A percentile compares a stretch with the other conserved stretches of the same genome.
These are phyloP conservation scores for Sorex araneus DNA, from an alignment of 2,113 vertebrate genomes.

Conservation along the genomic window DNA sequence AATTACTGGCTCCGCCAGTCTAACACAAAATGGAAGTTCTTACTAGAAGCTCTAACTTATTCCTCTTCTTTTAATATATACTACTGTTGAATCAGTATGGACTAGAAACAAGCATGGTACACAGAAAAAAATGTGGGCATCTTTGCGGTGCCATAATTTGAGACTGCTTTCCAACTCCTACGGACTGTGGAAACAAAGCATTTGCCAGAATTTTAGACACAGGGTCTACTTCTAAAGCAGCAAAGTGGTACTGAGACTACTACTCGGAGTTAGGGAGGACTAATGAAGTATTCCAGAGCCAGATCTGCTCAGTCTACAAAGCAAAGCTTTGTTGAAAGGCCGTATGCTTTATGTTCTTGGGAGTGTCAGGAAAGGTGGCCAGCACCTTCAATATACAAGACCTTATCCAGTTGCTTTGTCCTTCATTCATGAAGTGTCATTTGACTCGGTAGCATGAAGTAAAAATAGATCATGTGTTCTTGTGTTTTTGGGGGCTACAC, in stretches of 20 bases:
- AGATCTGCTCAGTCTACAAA: conserved; percentile 2
- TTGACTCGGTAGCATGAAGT: neutral
- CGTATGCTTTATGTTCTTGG: neutral
- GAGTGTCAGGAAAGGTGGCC: neutral
- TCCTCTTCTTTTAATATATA: neutral
- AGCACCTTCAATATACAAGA: neutral
- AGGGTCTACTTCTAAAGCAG: conserved; percentile 29
- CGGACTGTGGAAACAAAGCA: conserved; percentile 38
- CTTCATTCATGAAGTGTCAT: neutral
- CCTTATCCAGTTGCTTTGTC: neutral
- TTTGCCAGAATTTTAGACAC: conserved; percentile 21
- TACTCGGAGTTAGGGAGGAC: no score
- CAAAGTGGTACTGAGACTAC: neutral
- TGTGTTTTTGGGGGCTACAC: no score
- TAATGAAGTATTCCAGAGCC: neutral
- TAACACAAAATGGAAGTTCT: neutral
- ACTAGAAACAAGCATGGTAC: neutral
- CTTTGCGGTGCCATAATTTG: neutral
- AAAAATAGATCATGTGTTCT: neutral
- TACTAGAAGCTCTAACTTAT: neutral
- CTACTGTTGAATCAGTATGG: neutral
- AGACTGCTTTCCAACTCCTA: neutral
- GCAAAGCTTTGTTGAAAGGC: conserved; percentile 1
- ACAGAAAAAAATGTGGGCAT: neutral
- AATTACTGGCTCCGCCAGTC: conserved; percentile 33